Base-by-base conservation (phyloP, 1,140 invertebrate genomes). In the Steinernema khuongi region DNA sequence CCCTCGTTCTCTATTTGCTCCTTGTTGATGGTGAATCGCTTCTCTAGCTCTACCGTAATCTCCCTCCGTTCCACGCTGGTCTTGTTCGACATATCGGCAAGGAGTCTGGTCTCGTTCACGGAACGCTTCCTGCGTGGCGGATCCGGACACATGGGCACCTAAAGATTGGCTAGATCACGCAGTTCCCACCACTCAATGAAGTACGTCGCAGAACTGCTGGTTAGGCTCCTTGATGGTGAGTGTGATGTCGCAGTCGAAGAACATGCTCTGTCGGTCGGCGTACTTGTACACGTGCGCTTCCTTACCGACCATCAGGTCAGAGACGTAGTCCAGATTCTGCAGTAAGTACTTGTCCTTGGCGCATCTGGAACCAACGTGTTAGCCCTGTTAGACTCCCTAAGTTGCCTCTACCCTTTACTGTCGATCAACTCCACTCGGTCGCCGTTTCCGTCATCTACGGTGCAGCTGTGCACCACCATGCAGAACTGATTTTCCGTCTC, bases 251-350 rank as follows among this genome's bases (percentile, higher is more conserved):
- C 82, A 84, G 66, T 84, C 81, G 69, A 85, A 84, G 72, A 81
- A 85, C 79, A 84, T 84, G 50, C 77, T 81, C 19, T 78, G 75
- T 32, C 77, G 66, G 36, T 84, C 82, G 29, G 82, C 82, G 66
- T 85, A 84, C 70, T 84, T 84, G 77, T 85, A 84, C 11, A 84
- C 82, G 73, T 84, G 82, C 32, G 83, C 80, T 68, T 84, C 82
- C 67, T 83, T 83, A 44, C 82, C 82, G 19, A 82, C 82, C 83
- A 83, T 81, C 70, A 84, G 69, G 73, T 84, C 82, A 1, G 78
- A 73, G 14, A 81, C 77, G 71, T 84, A 84, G 36, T 84, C 82
- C 30, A 84, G 74, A 73, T 84, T 84, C 50, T 77, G 74, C 31
- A 84, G 69, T 18, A 84, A 69, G 66, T 80, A 85, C 67, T 83